Evolutionary conservation across 2,113 vertebrate species (phyloP).

Genomic region (Zingel zingel): DNA sequence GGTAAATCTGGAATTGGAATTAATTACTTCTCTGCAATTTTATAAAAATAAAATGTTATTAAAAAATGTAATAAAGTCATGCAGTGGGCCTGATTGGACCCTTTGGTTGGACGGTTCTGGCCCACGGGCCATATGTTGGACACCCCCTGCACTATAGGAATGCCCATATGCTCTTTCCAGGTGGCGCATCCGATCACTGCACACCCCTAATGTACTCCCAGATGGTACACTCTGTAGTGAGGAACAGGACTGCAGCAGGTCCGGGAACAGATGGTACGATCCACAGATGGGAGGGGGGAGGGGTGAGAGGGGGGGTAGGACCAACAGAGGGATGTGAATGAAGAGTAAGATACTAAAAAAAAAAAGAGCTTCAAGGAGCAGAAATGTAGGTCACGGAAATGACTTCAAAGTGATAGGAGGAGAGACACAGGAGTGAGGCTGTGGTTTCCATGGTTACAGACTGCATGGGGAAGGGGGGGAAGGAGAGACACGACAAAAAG

Average conservation of each 20-base stretch:
- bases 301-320: neutral
- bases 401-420: conserved; percentile 59
- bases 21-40: no score
- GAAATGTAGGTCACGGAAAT: conserved; percentile 69
- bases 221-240: neutral
- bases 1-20: no score
- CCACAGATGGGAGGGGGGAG: neutral
- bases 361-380: conserved; percentile 6
- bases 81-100: no score
- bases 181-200: neutral
- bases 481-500: neutral
- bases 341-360: neutral
- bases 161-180: conserved; percentile 23
- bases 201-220: conserved; percentile 6
- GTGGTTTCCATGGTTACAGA: conserved; percentile 66
- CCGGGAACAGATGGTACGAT: conserved; percentile 1
- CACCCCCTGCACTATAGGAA: conserved; percentile 1
- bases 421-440: conserved; percentile 12
- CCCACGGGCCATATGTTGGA: no score
- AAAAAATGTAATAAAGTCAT: no score
- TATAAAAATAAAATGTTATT: no score
- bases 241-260: neutral
- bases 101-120: no score
- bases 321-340: neutral
- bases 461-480: neutral